Evolutionary conservation across 2,888 invertebrate species (phyloP).

Genomic region (Nesidiocoris tenuis): DNA sequence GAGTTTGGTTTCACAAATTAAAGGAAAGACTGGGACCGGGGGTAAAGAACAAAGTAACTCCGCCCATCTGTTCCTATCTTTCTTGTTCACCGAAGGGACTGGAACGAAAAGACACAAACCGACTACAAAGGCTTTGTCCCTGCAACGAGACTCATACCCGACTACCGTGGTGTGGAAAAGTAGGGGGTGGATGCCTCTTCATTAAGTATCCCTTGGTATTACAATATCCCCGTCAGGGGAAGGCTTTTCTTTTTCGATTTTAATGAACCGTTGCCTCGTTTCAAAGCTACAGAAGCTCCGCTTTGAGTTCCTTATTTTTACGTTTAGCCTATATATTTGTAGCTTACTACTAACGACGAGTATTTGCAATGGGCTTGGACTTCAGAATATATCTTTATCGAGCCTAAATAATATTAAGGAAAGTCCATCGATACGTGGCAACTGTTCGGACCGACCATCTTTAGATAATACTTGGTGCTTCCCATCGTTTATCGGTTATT

Average conservation of each 20-base stretch:
- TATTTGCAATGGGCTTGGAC: too few relatives aligned
- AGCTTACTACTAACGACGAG: too few relatives aligned
- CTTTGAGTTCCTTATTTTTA: too few relatives aligned
- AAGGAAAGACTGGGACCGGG: conserved; percentile 6
- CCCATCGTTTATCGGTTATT: too few relatives aligned
- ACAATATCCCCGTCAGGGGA: conserved; percentile 20
- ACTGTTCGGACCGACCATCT: too few relatives aligned
- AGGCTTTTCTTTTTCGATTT: conserved; percentile 27
- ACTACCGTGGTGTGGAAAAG: not conserved
- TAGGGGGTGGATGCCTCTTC: conserved; percentile 4
- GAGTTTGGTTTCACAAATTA: conserved; percentile 28
- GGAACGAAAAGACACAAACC: conserved; percentile 29
- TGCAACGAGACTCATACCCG: conserved; percentile 3
- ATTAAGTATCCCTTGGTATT: conserved; percentile 31
- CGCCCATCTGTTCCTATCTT: not conserved
- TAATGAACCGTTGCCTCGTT: conserved; percentile 27
- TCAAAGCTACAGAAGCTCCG: not conserved
- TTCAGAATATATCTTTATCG: too few relatives aligned
- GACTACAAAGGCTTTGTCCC: conserved; percentile 38
- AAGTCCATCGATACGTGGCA: too few relatives aligned
- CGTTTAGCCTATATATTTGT: too few relatives aligned
- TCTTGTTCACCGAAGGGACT: not conserved
- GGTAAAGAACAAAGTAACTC: conserved; percentile 8
- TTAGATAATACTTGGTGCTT: too few relatives aligned
- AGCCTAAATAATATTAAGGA: too few relatives aligned